Conservation (phyloP, 2,113 vertebrate genomes). For the Cyprinodon variegatus region DNA sequence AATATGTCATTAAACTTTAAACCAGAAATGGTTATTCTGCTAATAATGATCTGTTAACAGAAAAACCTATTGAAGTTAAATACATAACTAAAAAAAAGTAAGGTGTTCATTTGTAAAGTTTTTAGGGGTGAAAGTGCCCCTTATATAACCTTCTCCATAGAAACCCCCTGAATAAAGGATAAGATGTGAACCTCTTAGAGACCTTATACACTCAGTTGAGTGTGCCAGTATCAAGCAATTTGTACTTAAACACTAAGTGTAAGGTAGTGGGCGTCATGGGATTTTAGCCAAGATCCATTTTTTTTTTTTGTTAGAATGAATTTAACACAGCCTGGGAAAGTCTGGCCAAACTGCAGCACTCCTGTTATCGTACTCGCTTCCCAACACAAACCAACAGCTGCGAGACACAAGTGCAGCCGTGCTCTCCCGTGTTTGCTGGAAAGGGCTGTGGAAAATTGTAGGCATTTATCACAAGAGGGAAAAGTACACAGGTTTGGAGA, state of each 20-base stretch:
- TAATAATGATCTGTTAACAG: too few relatives aligned
- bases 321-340: slow-evolving; percentile 25
- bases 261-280: neutral
- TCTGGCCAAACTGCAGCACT: neutral
- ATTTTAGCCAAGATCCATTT: slow-evolving; percentile 1
- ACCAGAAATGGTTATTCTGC: neutral
- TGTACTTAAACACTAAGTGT: neutral
- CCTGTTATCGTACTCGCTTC: slow-evolving; percentile 34
- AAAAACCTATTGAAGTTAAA: neutral
- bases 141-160: neutral
- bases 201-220: neutral
- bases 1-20: too few relatives aligned
- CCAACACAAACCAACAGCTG: slow-evolving; percentile 35
- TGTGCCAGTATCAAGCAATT: neutral
- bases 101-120: too few relatives aligned
- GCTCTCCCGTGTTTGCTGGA: slow-evolving; percentile 42
- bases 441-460: slow-evolving; percentile 35
- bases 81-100: too few relatives aligned
- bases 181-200: neutral
- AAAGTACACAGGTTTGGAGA: slow-evolving; percentile 32
- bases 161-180: neutral
- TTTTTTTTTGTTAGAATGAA: neutral
- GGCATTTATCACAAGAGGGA: slow-evolving; percentile 43
- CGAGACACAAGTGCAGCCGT: slow-evolving; percentile 17
- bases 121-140: too few relatives aligned